Percentiles rank a stretch among this genome's conserved stretches.
phyloP scores from a whole-genome alignment of 1,140 invertebrate species.

The Xylocopa sonorina region DNA sequence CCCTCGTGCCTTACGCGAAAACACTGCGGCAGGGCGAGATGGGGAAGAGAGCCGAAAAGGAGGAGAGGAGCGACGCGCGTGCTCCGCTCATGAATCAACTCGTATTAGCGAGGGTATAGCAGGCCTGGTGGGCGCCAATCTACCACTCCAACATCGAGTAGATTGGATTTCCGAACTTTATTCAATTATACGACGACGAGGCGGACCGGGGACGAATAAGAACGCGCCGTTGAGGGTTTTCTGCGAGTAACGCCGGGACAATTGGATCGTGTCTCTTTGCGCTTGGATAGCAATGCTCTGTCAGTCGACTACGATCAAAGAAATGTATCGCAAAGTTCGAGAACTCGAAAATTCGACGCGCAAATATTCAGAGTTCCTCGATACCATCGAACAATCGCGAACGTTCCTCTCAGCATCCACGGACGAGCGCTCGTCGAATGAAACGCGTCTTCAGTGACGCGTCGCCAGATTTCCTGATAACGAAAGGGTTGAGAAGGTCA shows the following conservation, averaged over 20 bases:
- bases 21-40: slow-evolving; percentile 15
- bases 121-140: slow-evolving; percentile 74
- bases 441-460: neutral
- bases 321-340: no score
- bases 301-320: neutral
- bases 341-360: no score
- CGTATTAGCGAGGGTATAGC: slow-evolving; percentile 74
- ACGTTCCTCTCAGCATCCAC: neutral
- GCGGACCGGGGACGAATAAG: slow-evolving; percentile 31
- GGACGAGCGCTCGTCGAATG: neutral
- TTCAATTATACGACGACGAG: slow-evolving; percentile 79
- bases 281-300: neutral
- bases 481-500: slow-evolving; percentile 39
- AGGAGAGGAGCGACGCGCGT: slow-evolving; percentile 66
- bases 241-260: neutral
- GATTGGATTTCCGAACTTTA: slow-evolving; percentile 81
- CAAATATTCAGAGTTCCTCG: no score
- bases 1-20: slow-evolving; percentile 67
- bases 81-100: slow-evolving; percentile 81
- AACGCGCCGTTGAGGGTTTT: slow-evolving; percentile 4
- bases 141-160: slow-evolving; percentile 78
- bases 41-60: slow-evolving; percentile 27
- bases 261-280: neutral
- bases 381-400: neutral
- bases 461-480: slow-evolving; percentile 4